Percentiles rank a stretch among this genome's conserved stretches.
Conservation (phyloP, 1,140 invertebrate species). For the Paraescarpia echinospica region DNA sequence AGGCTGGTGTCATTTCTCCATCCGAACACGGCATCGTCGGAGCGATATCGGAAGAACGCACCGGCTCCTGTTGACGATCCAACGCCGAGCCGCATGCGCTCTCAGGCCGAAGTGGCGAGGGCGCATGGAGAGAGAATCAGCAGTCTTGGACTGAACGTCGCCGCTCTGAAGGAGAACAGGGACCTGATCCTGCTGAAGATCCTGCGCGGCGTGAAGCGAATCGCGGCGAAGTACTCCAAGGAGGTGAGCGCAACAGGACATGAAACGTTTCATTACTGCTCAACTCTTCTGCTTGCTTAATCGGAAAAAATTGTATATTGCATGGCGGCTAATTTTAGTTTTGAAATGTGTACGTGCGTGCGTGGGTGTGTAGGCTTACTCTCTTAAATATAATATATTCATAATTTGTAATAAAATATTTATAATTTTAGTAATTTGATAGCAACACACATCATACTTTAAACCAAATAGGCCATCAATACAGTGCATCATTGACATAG, state of each 20-base stretch:
- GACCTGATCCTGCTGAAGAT: background rate
- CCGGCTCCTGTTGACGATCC: background rate
- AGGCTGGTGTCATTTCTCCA: background rate
- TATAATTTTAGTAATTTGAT: too few species aligned
- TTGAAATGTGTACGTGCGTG: background rate
- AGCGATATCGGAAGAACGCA: background rate
- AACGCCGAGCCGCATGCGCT: background rate
- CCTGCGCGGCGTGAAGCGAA: background rate
- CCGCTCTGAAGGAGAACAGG: background rate
- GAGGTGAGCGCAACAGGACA: background rate
- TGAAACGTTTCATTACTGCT: too few species aligned
- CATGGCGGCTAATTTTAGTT: too few species aligned
- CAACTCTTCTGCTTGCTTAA: too few species aligned
- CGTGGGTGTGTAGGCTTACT: too few species aligned
- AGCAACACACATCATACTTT: too few species aligned
- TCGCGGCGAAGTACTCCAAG: background rate
- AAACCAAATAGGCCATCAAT: too few species aligned
- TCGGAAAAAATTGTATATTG: too few species aligned
- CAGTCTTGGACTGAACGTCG: background rate
- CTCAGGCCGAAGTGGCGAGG: background rate
- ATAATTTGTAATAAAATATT: too few species aligned
- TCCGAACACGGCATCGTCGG: too few species aligned
- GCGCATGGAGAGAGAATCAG: background rate
- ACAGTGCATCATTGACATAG: too few species aligned
- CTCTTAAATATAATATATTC: too few species aligned